Percentiles rank a stretch among this genome's conserved stretches.
Conservation (phyloP, 2,797 vertebrate genomes). For the Allobates femoralis region DNA sequence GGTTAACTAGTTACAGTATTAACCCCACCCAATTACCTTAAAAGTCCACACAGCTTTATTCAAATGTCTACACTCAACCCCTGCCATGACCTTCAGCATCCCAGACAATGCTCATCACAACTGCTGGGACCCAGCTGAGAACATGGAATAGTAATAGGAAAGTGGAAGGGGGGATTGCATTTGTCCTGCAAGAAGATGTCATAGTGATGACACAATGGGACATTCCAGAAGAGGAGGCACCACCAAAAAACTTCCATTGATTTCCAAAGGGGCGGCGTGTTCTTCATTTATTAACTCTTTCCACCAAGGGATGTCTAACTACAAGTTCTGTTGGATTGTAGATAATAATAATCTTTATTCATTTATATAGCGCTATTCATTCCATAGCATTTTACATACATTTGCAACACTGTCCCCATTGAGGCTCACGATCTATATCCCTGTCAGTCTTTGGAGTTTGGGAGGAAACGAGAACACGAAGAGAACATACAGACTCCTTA, state of each 20-base stretch:
- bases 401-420: too few relatives aligned
- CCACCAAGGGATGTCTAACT: too few relatives aligned
- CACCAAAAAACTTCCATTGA: conserved; percentile 16
- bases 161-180: neutral
- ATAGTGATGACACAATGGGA: conserved; percentile 33
- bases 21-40: conserved; percentile 11
- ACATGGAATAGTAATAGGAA: neutral
- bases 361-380: too few relatives aligned
- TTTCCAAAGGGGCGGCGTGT: neutral
- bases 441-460: too few relatives aligned
- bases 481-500: too few relatives aligned
- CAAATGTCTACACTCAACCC: neutral
- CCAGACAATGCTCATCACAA: neutral
- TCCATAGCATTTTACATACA: too few relatives aligned
- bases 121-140: conserved; percentile 15
- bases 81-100: neutral
- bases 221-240: conserved; percentile 47
- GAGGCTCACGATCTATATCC: too few relatives aligned
- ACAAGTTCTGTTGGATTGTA: neutral
- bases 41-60: neutral
- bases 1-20: neutral
- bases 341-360: too few relatives aligned
- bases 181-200: neutral
- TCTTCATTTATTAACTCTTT: conserved; percentile 1
- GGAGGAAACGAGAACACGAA: too few relatives aligned